Evolutionary conservation across 2,888 invertebrate genomes (phyloP), one percentile per base, ranked within the genome.

Genomic region (Drosophila percnosoma): DNA sequence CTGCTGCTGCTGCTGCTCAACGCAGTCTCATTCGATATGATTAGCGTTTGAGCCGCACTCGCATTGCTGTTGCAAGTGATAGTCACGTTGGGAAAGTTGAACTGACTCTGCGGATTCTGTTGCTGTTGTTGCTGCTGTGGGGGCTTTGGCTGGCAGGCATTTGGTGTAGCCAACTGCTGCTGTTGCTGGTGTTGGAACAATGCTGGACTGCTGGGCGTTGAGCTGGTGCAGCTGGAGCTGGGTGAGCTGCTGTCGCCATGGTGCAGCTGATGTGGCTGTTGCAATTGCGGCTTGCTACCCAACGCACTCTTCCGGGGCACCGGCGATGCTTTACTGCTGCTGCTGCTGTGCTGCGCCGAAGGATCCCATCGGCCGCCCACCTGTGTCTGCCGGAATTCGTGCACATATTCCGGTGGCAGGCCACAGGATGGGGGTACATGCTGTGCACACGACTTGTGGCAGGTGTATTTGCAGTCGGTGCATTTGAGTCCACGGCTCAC

Each of bases 141-240:
- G 2, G 40, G 48, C 91, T 92, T 92, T 7, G 60, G 27, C 34
- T 90, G 91, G 51, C 87, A 91, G 81, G 87, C 91, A 1, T 87
- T 90, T n/a, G 91, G 89, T 6, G 90, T 91, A 2, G 88, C 82
- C 33, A 91, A 55, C 64, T 91, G 49, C 27, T 67, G 71, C 5
- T 94, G 90, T 11, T 87, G 85, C 7, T 90, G 55, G 15, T 57
- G 79, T 55, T 90, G 91, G 49, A 92, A 94, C 85, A 96, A 94
- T 83, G 98, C 98, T 58, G 99, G 99, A 91, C 98, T 98, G 84
- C 98, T 98, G 75, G 99, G 98, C 74, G 98, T 98, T 68, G 98
- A 98, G 92, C 98, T 98, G 94, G 98, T 98, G 94, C 98, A 98
- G 93, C 98, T 98, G 64, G 98, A 98, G 64, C 98, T 97, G 92